These are phyloP conservation scores for Diaperis boleti DNA, from an alignment of 2,888 invertebrate genomes.

Conservation along the genomic window DNA sequence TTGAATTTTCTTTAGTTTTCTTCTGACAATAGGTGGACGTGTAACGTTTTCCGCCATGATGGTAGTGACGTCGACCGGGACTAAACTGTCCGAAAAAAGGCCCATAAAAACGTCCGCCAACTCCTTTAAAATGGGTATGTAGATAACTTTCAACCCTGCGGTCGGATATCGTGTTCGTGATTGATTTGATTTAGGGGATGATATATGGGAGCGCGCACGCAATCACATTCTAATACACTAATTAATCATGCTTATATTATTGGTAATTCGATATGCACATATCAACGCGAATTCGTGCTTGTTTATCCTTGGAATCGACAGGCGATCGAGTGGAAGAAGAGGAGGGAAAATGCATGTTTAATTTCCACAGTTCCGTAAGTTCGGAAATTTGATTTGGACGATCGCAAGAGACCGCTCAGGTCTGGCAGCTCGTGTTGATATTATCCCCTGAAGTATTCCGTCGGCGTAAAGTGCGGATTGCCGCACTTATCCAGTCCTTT, in stretches of 20 bases:
- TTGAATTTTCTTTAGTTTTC: slow-evolving; percentile 39
- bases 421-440: slow-evolving; percentile 11
- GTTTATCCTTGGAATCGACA: slow-evolving; percentile 6
- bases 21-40: slow-evolving; percentile 13
- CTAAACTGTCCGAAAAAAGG: slow-evolving; percentile 48
- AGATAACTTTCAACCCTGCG: neutral
- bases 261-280: slow-evolving; percentile 22
- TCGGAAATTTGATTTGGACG: slow-evolving; percentile 15
- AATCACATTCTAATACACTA: slow-evolving; percentile 31
- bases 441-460: slow-evolving; percentile 21
- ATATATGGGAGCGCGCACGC: slow-evolving; percentile 1
- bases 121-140: slow-evolving; percentile 41
- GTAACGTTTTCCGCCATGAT: slow-evolving; percentile 52
- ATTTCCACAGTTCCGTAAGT: slow-evolving; percentile 6
- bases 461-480: slow-evolving; percentile 14
- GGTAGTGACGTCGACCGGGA: slow-evolving; percentile 58
- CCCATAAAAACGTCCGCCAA: neutral
- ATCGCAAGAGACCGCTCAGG: slow-evolving; percentile 9
- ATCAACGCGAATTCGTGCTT: neutral
- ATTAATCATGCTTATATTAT: slow-evolving; percentile 33
- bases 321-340: neutral
- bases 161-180: slow-evolving; percentile 34
- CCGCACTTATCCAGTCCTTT: slow-evolving; percentile 6
- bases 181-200: slow-evolving; percentile 22
- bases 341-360: slow-evolving; percentile 11